These are phyloP conservation scores for Bostrychus sinensis DNA, from an alignment of 2,113 vertebrate species.

Conservation along the genomic window DNA sequence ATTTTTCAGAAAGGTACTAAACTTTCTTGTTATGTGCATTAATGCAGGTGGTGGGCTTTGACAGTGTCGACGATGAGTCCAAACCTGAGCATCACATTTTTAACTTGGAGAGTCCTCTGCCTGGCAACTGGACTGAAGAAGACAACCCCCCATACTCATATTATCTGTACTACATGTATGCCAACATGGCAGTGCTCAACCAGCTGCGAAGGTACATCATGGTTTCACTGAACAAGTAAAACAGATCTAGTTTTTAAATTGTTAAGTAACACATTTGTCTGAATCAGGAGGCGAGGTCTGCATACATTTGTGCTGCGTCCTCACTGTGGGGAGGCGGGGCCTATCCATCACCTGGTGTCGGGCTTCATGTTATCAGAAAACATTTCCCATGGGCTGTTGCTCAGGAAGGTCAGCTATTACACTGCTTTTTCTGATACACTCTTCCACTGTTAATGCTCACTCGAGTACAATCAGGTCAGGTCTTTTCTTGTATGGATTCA, in stretches of 20 bases:
- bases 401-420: conserved; percentile 86
- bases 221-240: background rate
- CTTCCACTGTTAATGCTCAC: background rate
- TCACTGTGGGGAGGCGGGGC: conserved; percentile 95
- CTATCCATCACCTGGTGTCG: conserved; percentile 94
- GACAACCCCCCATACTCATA: conserved; percentile 96
- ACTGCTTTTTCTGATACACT: background rate
- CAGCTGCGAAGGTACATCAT: conserved; percentile 89
- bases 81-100: conserved; percentile 96
- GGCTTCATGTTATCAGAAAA: conserved; percentile 97
- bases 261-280: background rate
- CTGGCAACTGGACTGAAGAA: conserved; percentile 87
- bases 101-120: conserved; percentile 91
- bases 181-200: conserved; percentile 96
- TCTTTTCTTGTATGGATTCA: background rate
- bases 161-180: conserved; percentile 96
- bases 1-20: background rate
- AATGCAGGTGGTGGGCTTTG: conserved; percentile 91
- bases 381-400: conserved; percentile 95
- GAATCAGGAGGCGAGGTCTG: conserved; percentile 86
- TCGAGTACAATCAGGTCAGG: background rate
- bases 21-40: background rate
- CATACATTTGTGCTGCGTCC: conserved; percentile 93
- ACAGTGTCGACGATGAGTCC: conserved; percentile 97
- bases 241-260: background rate